Evolutionary conservation across 2,888 invertebrate genomes (phyloP).

Genomic region (Pinctada fucata): DNA sequence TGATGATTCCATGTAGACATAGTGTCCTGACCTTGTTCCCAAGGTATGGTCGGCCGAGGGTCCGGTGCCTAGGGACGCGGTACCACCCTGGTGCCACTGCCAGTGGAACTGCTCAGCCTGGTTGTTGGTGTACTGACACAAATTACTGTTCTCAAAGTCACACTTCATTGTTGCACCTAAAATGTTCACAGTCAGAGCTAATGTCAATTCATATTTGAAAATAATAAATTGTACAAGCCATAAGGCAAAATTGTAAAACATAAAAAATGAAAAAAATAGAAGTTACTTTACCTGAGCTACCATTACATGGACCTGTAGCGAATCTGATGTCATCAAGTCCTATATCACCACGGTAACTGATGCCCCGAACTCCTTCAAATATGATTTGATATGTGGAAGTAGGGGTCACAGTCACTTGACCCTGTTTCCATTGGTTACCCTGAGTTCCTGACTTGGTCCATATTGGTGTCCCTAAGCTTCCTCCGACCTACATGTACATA

Average conservation of each 20-base stretch:
- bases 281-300: not conserved
- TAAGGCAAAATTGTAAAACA: not conserved
- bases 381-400: slow-evolving; percentile 49
- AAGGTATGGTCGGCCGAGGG: slow-evolving; percentile 65
- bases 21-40: slow-evolving; percentile 59
- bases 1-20: slow-evolving; percentile 66
- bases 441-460: slow-evolving; percentile 52
- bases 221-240: not conserved
- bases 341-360: slow-evolving; percentile 55
- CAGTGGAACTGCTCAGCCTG: slow-evolving; percentile 58
- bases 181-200: too few relatives aligned
- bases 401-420: slow-evolving; percentile 45
- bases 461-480: slow-evolving; percentile 39
- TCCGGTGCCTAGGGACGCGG: slow-evolving; percentile 60
- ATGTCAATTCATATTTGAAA: too few relatives aligned
- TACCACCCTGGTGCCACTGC: slow-evolving; percentile 55
- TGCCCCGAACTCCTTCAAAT: slow-evolving; percentile 59
- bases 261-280: not conserved
- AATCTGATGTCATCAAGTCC: slow-evolving; percentile 66
- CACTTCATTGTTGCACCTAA: slow-evolving; percentile 32
- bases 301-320: slow-evolving; percentile 55
- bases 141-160: slow-evolving; percentile 46
- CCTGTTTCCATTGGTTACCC: slow-evolving; percentile 57
- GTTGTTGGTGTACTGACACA: slow-evolving; percentile 63
- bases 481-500: too few relatives aligned